Evolutionary conservation across 1,140 invertebrate genomes (phyloP).

Genomic region (Philaenus spumarius): DNA sequence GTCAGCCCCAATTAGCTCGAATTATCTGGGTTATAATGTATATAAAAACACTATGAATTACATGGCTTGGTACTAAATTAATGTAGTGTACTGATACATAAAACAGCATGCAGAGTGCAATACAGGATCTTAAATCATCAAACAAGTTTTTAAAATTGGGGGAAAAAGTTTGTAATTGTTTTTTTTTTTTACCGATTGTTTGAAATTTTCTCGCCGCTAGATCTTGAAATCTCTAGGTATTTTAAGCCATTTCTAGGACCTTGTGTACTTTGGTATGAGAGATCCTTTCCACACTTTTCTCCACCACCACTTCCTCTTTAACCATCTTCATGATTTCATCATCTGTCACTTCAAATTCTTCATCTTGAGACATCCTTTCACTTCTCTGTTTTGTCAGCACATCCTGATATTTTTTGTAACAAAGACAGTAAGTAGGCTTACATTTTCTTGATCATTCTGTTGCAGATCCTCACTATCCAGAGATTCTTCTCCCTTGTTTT

Average conservation of each 20-base stretch:
- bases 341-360: constrained; percentile 9
- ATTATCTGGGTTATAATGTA: too few relatives aligned
- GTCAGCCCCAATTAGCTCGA: too few relatives aligned
- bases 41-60: too few relatives aligned
- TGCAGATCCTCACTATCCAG: too few relatives aligned
- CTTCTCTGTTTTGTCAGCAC: background rate
- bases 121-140: too few relatives aligned
- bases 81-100: too few relatives aligned
- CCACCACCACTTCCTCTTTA: constrained; percentile 15
- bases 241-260: background rate
- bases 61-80: too few relatives aligned
- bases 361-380: background rate
- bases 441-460: background rate
- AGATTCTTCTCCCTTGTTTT: background rate
- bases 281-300: background rate
- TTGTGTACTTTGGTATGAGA: background rate
- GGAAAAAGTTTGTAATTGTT: too few relatives aligned
- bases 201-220: background rate
- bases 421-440: background rate
- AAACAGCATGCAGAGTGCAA: too few relatives aligned
- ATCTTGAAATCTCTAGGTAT: background rate
- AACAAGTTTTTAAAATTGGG: too few relatives aligned
- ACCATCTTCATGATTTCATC: constrained; percentile 2
- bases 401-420: background rate
- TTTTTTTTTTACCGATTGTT: background rate